Conservation (phyloP, 2,797 vertebrate genomes). For the Megaceryle alcyon region DNA sequence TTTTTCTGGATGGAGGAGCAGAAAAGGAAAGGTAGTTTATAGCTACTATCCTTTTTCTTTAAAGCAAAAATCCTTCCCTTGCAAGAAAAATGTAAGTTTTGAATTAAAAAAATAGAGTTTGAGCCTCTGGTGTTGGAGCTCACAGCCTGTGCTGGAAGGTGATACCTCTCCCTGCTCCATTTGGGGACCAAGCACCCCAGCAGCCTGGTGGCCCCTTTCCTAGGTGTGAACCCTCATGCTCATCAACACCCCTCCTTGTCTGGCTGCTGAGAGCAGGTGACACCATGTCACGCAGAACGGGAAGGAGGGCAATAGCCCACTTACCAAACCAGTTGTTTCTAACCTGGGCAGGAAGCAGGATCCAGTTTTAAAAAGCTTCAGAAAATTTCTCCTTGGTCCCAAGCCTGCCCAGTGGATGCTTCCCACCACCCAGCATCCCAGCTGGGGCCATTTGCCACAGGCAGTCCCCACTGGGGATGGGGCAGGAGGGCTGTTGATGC, state of each 20-base stretch:
- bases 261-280: not conserved
- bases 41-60: not conserved
- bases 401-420: not conserved
- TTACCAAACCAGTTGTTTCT: not conserved
- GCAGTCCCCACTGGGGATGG: not conserved
- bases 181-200: not conserved
- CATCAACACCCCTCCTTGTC: not conserved
- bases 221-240: fast-evolving
- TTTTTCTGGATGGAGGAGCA: not conserved
- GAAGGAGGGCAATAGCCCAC: not conserved
- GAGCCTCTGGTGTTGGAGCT: not conserved
- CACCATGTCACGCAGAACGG: fast-evolving
- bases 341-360: not conserved
- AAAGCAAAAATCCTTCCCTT: not conserved
- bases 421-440: not conserved
- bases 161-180: not conserved
- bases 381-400: not conserved
- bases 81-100: not conserved
- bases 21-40: not conserved
- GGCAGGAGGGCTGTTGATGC: fast-evolving
- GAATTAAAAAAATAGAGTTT: not conserved
- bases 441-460: not conserved
- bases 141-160: not conserved
- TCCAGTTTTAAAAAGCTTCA: not conserved
- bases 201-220: not conserved